Percentiles rank a stretch among this genome's conserved stretches.
Conservation (phyloP, 2,113 vertebrate species). For the Phalacrocorax brasilianus region DNA sequence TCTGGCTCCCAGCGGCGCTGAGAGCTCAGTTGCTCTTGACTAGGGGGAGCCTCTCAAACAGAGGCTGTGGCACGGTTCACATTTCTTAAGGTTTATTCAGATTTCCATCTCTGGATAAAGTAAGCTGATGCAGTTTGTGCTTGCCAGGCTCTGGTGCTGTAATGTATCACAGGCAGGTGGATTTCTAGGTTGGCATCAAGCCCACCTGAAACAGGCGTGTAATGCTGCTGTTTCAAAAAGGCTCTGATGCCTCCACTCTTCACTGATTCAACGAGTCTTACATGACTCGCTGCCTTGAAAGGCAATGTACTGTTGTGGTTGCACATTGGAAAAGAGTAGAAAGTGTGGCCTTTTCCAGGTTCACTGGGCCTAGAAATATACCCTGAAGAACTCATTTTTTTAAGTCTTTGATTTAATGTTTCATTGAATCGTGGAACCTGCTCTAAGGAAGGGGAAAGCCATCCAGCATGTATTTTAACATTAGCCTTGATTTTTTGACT, state of each 20-base stretch:
- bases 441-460: neutral
- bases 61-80: neutral
- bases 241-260: neutral
- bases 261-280: neutral
- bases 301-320: neutral
- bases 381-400: neutral
- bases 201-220: neutral
- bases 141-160: neutral
- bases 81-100: neutral
- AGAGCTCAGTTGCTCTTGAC: neutral
- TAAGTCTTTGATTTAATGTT: neutral
- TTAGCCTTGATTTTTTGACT: neutral
- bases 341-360: neutral
- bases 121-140: neutral
- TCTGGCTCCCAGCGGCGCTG: fast-evolving
- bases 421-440: neutral
- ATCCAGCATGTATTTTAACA: neutral
- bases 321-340: neutral
- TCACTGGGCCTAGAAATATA: neutral
- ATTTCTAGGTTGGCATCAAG: neutral
- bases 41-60: neutral
- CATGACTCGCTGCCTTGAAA: neutral
- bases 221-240: neutral
- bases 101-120: neutral
- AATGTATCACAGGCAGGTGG: neutral